phyloP scores from a whole-genome alignment of 2,888 invertebrate genomes.

The Bombyx huttoni region DNA sequence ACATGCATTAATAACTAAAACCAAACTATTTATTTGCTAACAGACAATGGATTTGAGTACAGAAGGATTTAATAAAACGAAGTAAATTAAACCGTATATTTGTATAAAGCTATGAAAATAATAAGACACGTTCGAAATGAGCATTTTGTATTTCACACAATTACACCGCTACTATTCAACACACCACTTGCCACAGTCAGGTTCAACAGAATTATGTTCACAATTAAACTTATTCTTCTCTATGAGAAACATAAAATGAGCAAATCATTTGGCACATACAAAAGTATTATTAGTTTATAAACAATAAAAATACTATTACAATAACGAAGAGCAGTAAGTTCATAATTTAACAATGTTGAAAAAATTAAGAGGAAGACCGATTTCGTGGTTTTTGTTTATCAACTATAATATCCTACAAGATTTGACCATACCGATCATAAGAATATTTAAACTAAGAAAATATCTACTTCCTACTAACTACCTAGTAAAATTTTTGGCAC shows the following conservation, averaged over 20 bases:
- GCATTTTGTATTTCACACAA: conserved; percentile 24
- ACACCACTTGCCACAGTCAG: background rate
- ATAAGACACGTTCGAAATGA: conserved; percentile 14
- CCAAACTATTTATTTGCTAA: background rate
- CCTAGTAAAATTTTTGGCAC: conserved; percentile 2
- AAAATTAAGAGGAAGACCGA: conserved; percentile 3
- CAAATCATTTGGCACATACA: conserved; percentile 23
- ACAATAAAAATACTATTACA: background rate
- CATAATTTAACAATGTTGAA: background rate
- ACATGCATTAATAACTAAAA: background rate
- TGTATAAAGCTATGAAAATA: conserved; percentile 7
- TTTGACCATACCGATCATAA: background rate
- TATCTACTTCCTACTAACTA: background rate
- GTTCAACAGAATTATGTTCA: background rate
- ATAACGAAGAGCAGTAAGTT: background rate
- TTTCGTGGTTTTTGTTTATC: background rate
- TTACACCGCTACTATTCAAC: conserved; percentile 11
- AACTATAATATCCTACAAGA: background rate
- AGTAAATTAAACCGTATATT: background rate
- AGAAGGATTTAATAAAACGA: conserved; percentile 8
- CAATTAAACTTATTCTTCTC: conserved; percentile 7
- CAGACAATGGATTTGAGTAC: background rate
- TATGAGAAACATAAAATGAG: conserved; percentile 18
- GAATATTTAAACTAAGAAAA: background rate
- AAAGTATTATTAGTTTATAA: background rate